A percentile compares a stretch with the other conserved stretches of the same genome.
phyloP scores from a whole-genome alignment of 2,113 vertebrate genomes.

The Fukomys damarensis region DNA sequence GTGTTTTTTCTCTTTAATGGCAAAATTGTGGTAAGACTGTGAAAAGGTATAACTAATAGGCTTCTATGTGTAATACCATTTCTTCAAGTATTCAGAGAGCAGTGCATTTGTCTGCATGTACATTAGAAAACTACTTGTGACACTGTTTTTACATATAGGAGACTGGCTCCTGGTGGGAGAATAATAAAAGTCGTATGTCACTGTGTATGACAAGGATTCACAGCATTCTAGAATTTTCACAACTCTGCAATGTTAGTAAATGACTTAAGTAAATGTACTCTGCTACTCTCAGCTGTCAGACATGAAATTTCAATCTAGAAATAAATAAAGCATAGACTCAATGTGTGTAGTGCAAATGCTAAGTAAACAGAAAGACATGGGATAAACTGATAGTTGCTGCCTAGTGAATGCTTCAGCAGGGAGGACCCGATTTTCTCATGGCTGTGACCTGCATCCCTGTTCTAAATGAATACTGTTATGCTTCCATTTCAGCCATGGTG shows the following conservation, averaged over 20 bases:
- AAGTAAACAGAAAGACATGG: conserved; percentile 88
- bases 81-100: conserved; percentile 90
- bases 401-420: conserved; percentile 31
- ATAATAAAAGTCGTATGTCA: conserved; percentile 82
- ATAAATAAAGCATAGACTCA: conserved; percentile 89
- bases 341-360: conserved; percentile 85
- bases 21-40: conserved; percentile 83
- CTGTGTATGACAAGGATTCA: conserved; percentile 85
- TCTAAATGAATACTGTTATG: conserved; percentile 53
- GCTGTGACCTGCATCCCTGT: conserved; percentile 17
- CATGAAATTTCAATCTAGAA: conserved; percentile 81
- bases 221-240: conserved; percentile 79
- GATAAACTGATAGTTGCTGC: conserved; percentile 81
- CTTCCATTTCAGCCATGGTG: conserved; percentile 61
- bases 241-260: conserved; percentile 84
- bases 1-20: conserved; percentile 81
- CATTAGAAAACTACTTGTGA: conserved; percentile 82
- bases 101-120: conserved; percentile 80
- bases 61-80: conserved; percentile 82
- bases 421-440: neutral
- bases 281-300: conserved; percentile 75
- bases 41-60: conserved; percentile 84
- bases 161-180: conserved; percentile 89
- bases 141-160: conserved; percentile 84
- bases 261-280: conserved; percentile 66